Evolutionary conservation across 2,888 invertebrate genomes (phyloP).

Genomic region (Venusia cambrica): DNA sequence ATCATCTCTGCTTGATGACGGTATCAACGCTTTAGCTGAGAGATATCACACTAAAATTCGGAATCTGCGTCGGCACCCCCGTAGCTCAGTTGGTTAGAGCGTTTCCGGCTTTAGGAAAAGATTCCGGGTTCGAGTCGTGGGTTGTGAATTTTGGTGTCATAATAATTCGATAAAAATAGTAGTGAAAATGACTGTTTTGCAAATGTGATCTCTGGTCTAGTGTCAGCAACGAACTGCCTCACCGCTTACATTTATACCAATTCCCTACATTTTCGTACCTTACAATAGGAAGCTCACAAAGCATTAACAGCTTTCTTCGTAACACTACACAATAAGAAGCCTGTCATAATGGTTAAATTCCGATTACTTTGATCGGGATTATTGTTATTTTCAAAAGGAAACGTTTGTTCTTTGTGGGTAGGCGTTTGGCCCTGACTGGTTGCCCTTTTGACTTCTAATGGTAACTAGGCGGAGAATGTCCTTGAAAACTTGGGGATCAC

Average conservation of each 20-base stretch:
- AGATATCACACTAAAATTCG: no score
- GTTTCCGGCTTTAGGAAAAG: no score
- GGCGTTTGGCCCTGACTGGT: conserved; percentile 23
- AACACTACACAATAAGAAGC: conserved; percentile 44
- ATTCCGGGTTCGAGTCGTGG: no score
- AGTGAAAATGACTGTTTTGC: not conserved
- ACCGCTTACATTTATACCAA: conserved; percentile 12
- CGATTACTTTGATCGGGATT: conserved; percentile 43
- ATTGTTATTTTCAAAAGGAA: conserved; percentile 42
- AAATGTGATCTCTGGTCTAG: no score
- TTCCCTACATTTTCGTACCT: conserved; percentile 24
- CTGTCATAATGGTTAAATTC: conserved; percentile 41
- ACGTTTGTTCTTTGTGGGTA: conserved; percentile 23
- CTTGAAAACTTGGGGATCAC: no score
- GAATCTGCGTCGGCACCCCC: no score
- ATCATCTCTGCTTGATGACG: no score
- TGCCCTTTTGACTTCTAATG: conserved; percentile 19
- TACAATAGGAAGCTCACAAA: conserved; percentile 35
- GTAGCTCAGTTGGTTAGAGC: no score
- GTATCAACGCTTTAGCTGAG: no score
- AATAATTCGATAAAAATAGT: no score
- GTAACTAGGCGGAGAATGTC: no score
- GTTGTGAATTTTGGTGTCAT: no score
- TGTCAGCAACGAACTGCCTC: conserved; percentile 11
- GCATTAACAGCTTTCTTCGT: conserved; percentile 31